Evolutionary conservation across 2,797 vertebrate species (phyloP), one percentile per base, ranked within the genome.

Genomic region (Selene dorsalis): DNA sequence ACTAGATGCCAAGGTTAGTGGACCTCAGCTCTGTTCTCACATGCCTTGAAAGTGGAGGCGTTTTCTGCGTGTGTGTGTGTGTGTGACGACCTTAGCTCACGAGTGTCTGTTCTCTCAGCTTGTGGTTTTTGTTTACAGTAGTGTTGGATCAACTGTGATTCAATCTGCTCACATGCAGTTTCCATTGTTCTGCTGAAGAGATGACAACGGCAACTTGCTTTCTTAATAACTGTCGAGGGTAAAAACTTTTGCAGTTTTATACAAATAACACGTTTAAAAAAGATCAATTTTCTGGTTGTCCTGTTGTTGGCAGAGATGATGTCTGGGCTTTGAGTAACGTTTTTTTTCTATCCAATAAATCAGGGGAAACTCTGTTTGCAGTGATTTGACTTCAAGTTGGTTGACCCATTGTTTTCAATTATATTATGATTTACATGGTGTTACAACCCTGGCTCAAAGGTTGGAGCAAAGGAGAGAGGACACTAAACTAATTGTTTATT

Each of bases 11-110:
- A 24, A 16, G 1, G 24, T 57, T 26, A 30, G 6, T 47, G 20
- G 48, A 70, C 64, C 41, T 62, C n/a, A 7, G 13, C 26, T 78
- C 57, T 56, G 11, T 43, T 39, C 28, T 12, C 10, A 32, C 30
- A 17, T 18, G n/a, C 28, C 28, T 35, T 60, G 20, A 61, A 45
- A 45, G 41, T 52, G 28, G 10, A 43, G 24, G 28, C 18, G 4
- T 53, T 45, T 50, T 12, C 64, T 11, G 41, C 11, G 24, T 30
- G n/a, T 67, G 1, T 14, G 41, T 14, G 24, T 30, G n/a, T 67
- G 1, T 14, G 22, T 48, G 39, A 11, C 1, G 35, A 9, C 22
- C 8, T 10, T 38, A 13, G 4, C n/a, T 69, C 24, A 12, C 10
- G 18, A 0, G 17, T 59, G 39, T 16, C 17, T 53, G 18, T 62